Evolutionary conservation across 2,888 invertebrate species (phyloP), one percentile per base, ranked within the genome.

Genomic region (Pherbina coryleti): DNA sequence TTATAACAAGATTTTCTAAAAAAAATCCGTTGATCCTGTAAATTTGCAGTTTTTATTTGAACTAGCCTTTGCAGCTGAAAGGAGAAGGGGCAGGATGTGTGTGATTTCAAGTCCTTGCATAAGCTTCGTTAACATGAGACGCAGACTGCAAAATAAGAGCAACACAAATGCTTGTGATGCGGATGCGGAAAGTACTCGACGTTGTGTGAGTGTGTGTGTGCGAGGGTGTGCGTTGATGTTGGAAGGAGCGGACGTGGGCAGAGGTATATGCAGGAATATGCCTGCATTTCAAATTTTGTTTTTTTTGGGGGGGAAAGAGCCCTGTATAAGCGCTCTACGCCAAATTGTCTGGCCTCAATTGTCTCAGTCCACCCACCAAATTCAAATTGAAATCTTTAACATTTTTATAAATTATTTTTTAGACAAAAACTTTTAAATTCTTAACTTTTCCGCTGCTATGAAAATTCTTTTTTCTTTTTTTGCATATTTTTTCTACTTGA

Each of bases 121-220:
- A 75, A 55, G 51, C 75, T 66, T 69, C 66, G 34, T 66, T 75
- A 66, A 37, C 75, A 75, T 28, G 69, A 31, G 62, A 51, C 70
- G 62, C 60, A 62, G 69, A 70, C 62, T 76, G 60, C 70, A 70
- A 70, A 76, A 70, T 51, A 70, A 76, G 70, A 70, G 19, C 34
- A 70, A 19, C 37, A 25, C 57, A 51, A 60, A 34, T 22, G n/a
- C 44, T 60, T 60, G 34, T 67, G 34, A 44, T 37, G 57, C 74
- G 74, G 62, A 62, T 74, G 53, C 28, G 53, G 53, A 51, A 53
- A 66, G 28, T 53, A 31, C 22, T 67, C 66, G n/a, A 17, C 31
- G 60, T 28, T 51, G 49, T 66, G 51, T 51, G 74, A 17, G 74
- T n/a, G 34, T 22, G 22, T 57, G 19, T 22, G 37, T 34, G 74